Evolutionary conservation across 2,797 vertebrate species (phyloP), one percentile per base, ranked within the genome.

Genomic region (Xenopus petersii): DNA sequence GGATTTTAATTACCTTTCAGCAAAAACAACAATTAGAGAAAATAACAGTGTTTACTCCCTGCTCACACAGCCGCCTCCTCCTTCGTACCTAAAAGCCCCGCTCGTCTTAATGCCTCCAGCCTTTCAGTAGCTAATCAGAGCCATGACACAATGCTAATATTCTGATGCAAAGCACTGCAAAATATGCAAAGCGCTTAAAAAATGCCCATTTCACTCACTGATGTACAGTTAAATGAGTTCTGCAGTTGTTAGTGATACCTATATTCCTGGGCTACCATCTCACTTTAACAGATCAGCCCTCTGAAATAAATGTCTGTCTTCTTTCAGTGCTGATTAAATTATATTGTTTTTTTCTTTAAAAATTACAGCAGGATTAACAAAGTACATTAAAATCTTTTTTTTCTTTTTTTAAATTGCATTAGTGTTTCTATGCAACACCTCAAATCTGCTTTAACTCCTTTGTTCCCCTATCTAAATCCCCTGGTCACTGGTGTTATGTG

Each of bases 1-100:
- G 80, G 86, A 90, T 92, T 92, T 92, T 93, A 92, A 93, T 92
- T 93, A 92, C 89, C 89, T 93, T 89, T 91, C 86, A 87, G 89
- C 86, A 86, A 92, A 89, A 92, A 93, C 90, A 93, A 87, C 89
- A 92, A 92, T 92, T 92, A 92, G 91, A 88, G 87, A 89, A 90
- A 92, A 89, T 88, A 89, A 88, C 89, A 88, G 89, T 87, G 81
- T 85, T 85, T 84, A 54, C 84, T 5, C 15, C 82, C 63, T 80
- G 76, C 61, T 71, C 42, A 70, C 62, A 3, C 6, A 74, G 62
- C 72, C 0, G 4, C 75, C 70, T 55, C 42, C 67, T 61, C 13
- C 79, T 63, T 71, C 9, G 51, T 71, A 61, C 30, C 70, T 42
- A 26, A 51, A 59, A 71, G 2, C 49, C 17, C 56, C 24, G 62